Evolutionary conservation across 2,888 invertebrate genomes (phyloP), one percentile per base, ranked within the genome.

Genomic region (Glyphotaelius pellucidus): DNA sequence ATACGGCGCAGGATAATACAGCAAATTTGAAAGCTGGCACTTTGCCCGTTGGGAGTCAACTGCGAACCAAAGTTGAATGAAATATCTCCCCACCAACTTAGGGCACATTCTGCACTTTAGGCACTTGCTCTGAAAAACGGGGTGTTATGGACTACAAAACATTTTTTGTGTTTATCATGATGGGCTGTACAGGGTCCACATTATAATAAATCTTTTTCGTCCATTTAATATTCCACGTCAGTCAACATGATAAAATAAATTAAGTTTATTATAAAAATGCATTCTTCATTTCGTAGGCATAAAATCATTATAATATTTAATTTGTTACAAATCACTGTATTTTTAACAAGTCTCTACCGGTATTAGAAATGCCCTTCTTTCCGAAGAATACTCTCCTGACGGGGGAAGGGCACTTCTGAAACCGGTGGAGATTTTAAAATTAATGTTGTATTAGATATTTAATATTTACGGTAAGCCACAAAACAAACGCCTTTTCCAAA

Each of bases 1-100:
- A 67, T 67, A 67, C 67, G 9, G 25, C 25, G 25, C n/a, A 25
- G 32, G 25, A 83, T 35, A 83, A 83, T 83, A 83, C 31, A 83
- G 35, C 83, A 83, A 83, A 83, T 83, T 83, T 83, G 32, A 32
- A 38, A 83, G 38, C 83, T 83, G 83, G 83, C 83, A 83, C 25
- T 35, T 11, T 83, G 83, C 83, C 83, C 35, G 25, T 5, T 25
- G n/a, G 67, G 67, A 67, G 67, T 67, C 67, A 25, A 67, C 67
- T 67, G 67, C 25, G 67, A 67, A 67, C 67, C 67, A n/a, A n/a
- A 67, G 67, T 67, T 67, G 67, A 67, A 67, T 67, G 67, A 67
- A 67, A n/a, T 67, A 67, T 67, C 11, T 67, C 67, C 67, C 67
- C 52, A 25, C 9, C 67, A 25, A 67, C 19, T n/a, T 67, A 7